phyloP scores from a whole-genome alignment of 2,113 vertebrate genomes.

The Chaetorhynchus papuensis region DNA sequence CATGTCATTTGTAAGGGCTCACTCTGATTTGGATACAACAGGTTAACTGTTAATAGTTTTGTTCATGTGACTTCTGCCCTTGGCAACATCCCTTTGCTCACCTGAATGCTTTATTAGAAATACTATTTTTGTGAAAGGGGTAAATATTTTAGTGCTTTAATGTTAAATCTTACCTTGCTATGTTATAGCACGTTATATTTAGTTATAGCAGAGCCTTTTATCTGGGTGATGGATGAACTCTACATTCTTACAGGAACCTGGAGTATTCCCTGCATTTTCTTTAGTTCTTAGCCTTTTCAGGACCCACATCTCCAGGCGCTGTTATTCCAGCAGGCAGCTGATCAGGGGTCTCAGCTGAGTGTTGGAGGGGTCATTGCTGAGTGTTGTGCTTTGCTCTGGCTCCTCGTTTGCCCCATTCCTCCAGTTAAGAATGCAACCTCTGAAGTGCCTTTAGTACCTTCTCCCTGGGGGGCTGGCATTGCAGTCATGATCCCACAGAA shows the following conservation, averaged over 20 bases:
- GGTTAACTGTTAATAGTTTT: background rate
- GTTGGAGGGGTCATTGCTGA: background rate
- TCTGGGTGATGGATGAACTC: background rate
- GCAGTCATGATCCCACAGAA: background rate
- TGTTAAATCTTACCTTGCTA: background rate
- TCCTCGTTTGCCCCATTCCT: background rate
- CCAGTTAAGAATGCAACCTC: background rate
- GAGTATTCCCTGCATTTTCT: background rate
- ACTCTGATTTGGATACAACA: background rate
- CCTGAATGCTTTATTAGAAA: conserved; percentile 29
- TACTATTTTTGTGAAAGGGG: background rate
- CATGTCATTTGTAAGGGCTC: background rate
- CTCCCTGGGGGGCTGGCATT: background rate
- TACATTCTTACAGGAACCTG: background rate
- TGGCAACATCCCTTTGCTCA: background rate
- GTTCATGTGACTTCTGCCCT: background rate
- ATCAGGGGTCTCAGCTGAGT: background rate
- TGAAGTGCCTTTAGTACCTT: background rate
- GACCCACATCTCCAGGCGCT: background rate
- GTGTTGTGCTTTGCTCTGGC: background rate
- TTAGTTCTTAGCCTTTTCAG: background rate
- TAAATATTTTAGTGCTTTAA: conserved; percentile 31
- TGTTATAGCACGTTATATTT: background rate
- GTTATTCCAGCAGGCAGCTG: background rate
- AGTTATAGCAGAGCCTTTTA: background rate